These are phyloP conservation scores for Drosophila mayaguana DNA, from an alignment of 2,888 invertebrate genomes.

Conservation along the genomic window DNA sequence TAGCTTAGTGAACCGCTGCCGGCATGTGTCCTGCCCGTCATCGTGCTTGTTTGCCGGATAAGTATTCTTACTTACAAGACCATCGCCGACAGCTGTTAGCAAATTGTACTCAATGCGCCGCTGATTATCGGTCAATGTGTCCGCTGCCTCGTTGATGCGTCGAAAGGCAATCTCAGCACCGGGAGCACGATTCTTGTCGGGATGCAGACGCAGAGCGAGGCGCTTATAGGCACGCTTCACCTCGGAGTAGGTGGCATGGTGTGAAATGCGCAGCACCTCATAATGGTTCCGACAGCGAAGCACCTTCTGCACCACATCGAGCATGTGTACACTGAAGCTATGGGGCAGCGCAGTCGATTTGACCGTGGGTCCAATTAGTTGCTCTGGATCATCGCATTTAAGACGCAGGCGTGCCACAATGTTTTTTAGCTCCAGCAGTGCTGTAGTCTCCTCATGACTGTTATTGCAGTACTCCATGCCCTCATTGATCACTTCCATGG, in stretches of 20 bases:
- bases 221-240: constrained; percentile 91
- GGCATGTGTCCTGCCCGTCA: background rate
- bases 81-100: constrained; percentile 42
- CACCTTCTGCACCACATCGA: constrained; percentile 88
- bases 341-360: constrained; percentile 60
- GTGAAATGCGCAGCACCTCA: constrained; percentile 89
- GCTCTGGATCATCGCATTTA: constrained; percentile 30
- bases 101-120: constrained; percentile 91
- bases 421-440: constrained; percentile 63
- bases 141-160: constrained; percentile 92
- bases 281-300: constrained; percentile 91
- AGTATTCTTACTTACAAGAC: constrained; percentile 87
- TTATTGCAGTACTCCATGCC: constrained; percentile 5
- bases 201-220: constrained; percentile 92
- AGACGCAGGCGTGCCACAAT: constrained; percentile 57
- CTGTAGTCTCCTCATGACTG: constrained; percentile 32
- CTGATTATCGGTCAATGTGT: constrained; percentile 90
- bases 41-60: background rate
- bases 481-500: constrained; percentile 50
- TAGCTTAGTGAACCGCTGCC: background rate
- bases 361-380: constrained; percentile 50
- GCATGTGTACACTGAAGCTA: constrained; percentile 91
- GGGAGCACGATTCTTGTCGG: constrained; percentile 93
- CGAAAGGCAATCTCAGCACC: constrained; percentile 93
- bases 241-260: constrained; percentile 89